phyloP scores from a whole-genome alignment of 2,888 invertebrate genomes.

The Gasteruption jaculator region DNA sequence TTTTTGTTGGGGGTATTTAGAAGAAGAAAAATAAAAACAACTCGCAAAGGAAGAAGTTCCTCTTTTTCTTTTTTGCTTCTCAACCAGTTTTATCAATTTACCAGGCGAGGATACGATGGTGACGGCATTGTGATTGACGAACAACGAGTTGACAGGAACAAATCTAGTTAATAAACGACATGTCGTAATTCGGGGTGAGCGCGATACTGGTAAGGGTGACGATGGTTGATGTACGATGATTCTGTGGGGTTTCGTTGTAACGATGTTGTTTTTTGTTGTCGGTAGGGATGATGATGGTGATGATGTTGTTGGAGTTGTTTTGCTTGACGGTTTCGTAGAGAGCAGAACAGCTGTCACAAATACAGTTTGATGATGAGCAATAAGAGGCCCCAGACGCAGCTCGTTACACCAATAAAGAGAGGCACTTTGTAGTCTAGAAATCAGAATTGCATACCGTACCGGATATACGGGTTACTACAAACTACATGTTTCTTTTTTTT shows the following conservation, averaged over 20 bases:
- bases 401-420: conserved; percentile 83
- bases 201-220: conserved; percentile 49
- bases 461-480: conserved; percentile 46
- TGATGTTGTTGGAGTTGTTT: conserved; percentile 27
- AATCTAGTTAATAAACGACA: conserved; percentile 50
- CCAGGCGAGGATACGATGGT: conserved; percentile 45
- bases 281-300: conserved; percentile 5
- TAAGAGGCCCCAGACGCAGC: conserved; percentile 82
- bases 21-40: conserved; percentile 27
- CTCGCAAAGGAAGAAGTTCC: conserved; percentile 13
- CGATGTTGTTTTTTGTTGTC: conserved; percentile 37
- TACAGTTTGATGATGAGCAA: conserved; percentile 70
- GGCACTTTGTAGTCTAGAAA: conserved; percentile 60
- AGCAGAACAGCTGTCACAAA: conserved; percentile 56
- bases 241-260: conserved; percentile 47
- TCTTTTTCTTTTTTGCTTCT: no score
- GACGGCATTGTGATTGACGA: conserved; percentile 46
- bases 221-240: conserved; percentile 48
- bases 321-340: conserved; percentile 41
- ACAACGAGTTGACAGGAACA: conserved; percentile 44
- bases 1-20: conserved; percentile 20
- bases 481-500: conserved; percentile 22
- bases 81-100: no score
- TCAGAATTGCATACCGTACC: conserved; percentile 51
- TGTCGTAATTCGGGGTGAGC: conserved; percentile 47